phyloP scores from a whole-genome alignment of 2,797 vertebrate genomes.

The Hephaestus fuliginosus region DNA sequence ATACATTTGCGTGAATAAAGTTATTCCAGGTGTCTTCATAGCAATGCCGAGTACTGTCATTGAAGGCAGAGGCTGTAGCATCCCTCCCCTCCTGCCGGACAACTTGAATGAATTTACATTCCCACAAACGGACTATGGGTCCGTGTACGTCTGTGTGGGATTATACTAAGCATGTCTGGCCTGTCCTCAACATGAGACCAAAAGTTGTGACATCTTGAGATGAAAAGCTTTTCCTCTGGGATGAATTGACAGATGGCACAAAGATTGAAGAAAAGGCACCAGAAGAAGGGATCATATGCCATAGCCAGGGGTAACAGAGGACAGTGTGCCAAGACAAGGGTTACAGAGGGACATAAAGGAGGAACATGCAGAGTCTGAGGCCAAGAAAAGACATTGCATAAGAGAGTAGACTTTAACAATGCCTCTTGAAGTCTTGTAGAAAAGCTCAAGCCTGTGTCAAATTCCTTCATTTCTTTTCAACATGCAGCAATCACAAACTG shows the following conservation, averaged over 20 bases:
- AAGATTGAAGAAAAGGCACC: slow-evolving; percentile 48
- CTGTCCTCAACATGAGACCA: slow-evolving; percentile 6
- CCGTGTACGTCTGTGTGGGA: slow-evolving; percentile 28
- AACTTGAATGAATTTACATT: background rate
- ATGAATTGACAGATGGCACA: slow-evolving; percentile 69
- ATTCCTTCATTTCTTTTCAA: slow-evolving; percentile 9
- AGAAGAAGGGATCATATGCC: slow-evolving; percentile 60
- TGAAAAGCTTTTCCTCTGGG: slow-evolving; percentile 52
- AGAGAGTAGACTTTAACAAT: slow-evolving; percentile 33
- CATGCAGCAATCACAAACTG: background rate
- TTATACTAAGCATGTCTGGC: slow-evolving; percentile 41
- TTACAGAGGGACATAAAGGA: slow-evolving; percentile 46
- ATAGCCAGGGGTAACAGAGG: slow-evolving; percentile 55
- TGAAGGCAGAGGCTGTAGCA: slow-evolving; percentile 2
- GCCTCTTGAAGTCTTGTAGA: background rate
- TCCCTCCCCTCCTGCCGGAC: background rate
- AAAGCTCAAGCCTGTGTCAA: background rate
- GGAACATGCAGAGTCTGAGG: slow-evolving; percentile 31
- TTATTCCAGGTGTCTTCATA: slow-evolving; percentile 15
- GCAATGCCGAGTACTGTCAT: background rate
- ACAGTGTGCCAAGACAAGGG: slow-evolving; percentile 47
- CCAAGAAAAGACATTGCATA: slow-evolving; percentile 14
- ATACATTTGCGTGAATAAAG: background rate
- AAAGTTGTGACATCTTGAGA: slow-evolving; percentile 45
- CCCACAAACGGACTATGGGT: background rate